These are phyloP conservation scores for Hyalella azteca DNA, from an alignment of 2,888 invertebrate species.

Conservation along the genomic window DNA sequence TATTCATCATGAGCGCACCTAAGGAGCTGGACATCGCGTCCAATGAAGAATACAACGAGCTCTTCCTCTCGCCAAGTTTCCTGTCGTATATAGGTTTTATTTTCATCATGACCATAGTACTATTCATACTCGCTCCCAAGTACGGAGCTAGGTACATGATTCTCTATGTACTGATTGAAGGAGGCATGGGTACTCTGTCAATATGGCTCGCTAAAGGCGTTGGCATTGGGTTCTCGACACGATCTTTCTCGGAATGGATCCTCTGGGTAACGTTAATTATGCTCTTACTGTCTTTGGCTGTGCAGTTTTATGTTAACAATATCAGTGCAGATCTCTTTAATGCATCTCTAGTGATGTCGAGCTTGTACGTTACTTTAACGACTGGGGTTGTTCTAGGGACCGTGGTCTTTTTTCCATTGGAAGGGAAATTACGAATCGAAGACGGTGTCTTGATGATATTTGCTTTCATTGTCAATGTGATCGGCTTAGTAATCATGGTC, in stretches of 20 bases:
- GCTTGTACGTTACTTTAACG: slow-evolving; percentile 51
- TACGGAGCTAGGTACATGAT: slow-evolving; percentile 83
- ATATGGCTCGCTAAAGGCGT: slow-evolving; percentile 94
- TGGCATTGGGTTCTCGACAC: slow-evolving; percentile 85
- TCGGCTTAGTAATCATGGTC: not conserved
- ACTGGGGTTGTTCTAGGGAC: slow-evolving; percentile 52
- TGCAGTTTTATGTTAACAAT: slow-evolving; percentile 54
- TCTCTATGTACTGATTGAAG: slow-evolving; percentile 88
- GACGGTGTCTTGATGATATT: not conserved
- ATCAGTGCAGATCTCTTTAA: slow-evolving; percentile 54
- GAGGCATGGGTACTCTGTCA: slow-evolving; percentile 88
- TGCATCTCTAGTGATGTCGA: slow-evolving; percentile 54
- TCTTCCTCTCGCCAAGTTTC: slow-evolving; percentile 73
- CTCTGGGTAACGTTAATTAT: slow-evolving; percentile 51
- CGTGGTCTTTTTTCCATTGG: slow-evolving; percentile 47
- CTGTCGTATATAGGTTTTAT: slow-evolving; percentile 77
- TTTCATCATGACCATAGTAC: slow-evolving; percentile 70
- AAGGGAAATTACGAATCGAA: not conserved
- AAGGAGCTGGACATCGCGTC: slow-evolving; percentile 85
- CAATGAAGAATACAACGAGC: slow-evolving; percentile 75
- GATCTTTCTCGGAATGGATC: slow-evolving; percentile 69
- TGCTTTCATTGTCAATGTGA: not conserved
- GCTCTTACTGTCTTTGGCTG: slow-evolving; percentile 42
- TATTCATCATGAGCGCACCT: slow-evolving; percentile 93
- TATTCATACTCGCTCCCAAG: slow-evolving; percentile 79